Evolutionary conservation across 1,140 invertebrate species (phyloP), one percentile per base, ranked within the genome.

Genomic region (Drosophila kurseongensis): DNA sequence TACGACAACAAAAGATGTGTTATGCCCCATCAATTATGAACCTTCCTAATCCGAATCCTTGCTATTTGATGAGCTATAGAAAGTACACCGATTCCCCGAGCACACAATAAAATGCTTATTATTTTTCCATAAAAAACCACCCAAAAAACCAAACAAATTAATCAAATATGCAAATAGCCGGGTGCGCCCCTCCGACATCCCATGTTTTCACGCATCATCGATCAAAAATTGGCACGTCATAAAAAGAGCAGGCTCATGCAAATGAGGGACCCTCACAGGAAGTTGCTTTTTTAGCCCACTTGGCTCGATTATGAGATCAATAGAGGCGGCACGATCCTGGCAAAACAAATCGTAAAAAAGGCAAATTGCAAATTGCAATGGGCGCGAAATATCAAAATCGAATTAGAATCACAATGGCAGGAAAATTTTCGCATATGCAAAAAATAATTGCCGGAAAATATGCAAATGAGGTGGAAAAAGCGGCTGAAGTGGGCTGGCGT

Each of bases 91-190:
- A 45, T 56, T 3, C 29, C 4, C 16, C 9, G 18, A 36, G 23
- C 23, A 57, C 57, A 69, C 58, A 63, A 86, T 63, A 72, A 83
- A 88, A 79, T 80, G 76, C 79, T 79, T 83, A 88, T 88, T 89
- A 88, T 88, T 89, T 88, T 88, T 77, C 72, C 72, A 88, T 88
- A 88, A 88, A 86, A 86, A 88, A 89, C 57, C 47, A 88, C 84
- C 83, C 84, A 88, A 88, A 86, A 85, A 81, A 67, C 48, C 75
- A 85, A 85, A 85, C 71, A 89, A 74, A 88, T 88, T 88, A 80
- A 89, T 88, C 83, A 89, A 89, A 83, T 89, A 88, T 88, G 84
- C 75, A 89, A 89, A 88, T 89, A 88, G 67, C 63, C 56, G 52
- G 44, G 42, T 10, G 13, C 52, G 51, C 32, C 42, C 36, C 40